Percentiles rank a stretch among this genome's conserved stretches.
Conservation (phyloP, 2,797 vertebrate genomes). For the Phalloptychus januarius region DNA sequence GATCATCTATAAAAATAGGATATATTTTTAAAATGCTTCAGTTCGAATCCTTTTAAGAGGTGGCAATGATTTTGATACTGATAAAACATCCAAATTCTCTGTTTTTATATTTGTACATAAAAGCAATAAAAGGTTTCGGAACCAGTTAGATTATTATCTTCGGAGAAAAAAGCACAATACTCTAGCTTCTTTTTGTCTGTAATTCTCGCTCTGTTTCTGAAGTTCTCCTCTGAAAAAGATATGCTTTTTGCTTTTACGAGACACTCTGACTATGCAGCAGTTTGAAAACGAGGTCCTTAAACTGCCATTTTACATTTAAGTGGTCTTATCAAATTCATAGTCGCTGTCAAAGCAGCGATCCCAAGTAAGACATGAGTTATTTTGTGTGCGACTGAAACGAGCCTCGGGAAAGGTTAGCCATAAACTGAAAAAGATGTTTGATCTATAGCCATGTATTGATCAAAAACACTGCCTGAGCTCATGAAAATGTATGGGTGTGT, state of each 20-base stretch:
- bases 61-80: neutral
- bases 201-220: slow-evolving; percentile 36
- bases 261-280: slow-evolving; percentile 48
- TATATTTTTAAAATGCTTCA: neutral
- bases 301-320: slow-evolving; percentile 78
- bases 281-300: slow-evolving; percentile 75
- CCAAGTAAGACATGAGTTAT: slow-evolving; percentile 69
- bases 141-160: slow-evolving; percentile 42
- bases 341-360: slow-evolving; percentile 67
- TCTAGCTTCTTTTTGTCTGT: slow-evolving; percentile 31
- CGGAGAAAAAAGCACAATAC: slow-evolving; percentile 23
- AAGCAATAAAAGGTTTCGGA: neutral
- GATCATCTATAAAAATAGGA: neutral
- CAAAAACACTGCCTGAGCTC: slow-evolving; percentile 70
- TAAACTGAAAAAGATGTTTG: slow-evolving; percentile 76
- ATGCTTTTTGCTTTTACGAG: slow-evolving; percentile 67
- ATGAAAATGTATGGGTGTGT: slow-evolving; percentile 62
- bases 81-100: neutral
- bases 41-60: neutral
- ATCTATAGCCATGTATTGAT: slow-evolving; percentile 80
- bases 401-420: slow-evolving; percentile 65
- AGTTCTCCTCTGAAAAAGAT: slow-evolving; percentile 58
- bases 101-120: neutral
- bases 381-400: slow-evolving; percentile 65
- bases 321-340: slow-evolving; percentile 76